These are phyloP conservation scores for Thereva unica DNA, from an alignment of 2,888 invertebrate genomes.

Conservation along the genomic window DNA sequence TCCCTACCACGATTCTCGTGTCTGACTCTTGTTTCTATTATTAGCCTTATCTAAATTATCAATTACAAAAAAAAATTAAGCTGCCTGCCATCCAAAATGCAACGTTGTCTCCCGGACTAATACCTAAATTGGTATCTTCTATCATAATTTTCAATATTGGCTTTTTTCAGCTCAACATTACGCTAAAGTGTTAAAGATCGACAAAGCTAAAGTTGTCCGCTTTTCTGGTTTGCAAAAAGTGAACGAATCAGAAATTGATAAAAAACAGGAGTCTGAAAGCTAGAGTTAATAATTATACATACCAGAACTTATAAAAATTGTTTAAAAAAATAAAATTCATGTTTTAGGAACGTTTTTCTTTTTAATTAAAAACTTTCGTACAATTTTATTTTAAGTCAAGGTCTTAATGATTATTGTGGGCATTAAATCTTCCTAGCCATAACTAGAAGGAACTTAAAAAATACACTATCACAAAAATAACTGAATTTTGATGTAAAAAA, in stretches of 20 bases:
- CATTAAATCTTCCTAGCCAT: slow-evolving; percentile 7
- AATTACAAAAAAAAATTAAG: too few relatives aligned
- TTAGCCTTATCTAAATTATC: too few relatives aligned
- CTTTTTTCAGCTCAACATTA: slow-evolving; percentile 49
- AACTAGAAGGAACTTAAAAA: slow-evolving; percentile 21
- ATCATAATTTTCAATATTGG: neutral
- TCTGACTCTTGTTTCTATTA: too few relatives aligned
- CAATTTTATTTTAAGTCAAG: too few relatives aligned
- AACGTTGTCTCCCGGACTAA: too few relatives aligned
- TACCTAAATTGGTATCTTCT: too few relatives aligned
- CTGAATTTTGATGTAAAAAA: slow-evolving; percentile 1
- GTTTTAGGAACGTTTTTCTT: slow-evolving; percentile 1
- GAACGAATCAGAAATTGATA: slow-evolving; percentile 51
- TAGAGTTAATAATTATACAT: neutral
- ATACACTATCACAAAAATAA: slow-evolving; percentile 17
- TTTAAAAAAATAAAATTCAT: slow-evolving; percentile 5
- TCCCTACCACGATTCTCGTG: too few relatives aligned
- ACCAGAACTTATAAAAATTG: neutral
- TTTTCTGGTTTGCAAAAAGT: slow-evolving; percentile 50
- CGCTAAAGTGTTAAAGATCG: slow-evolving; percentile 50
- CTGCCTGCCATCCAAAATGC: too few relatives aligned
- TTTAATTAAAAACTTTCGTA: neutral
- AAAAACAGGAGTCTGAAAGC: slow-evolving; percentile 7
- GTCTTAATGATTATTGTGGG: too few relatives aligned
- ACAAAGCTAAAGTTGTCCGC: slow-evolving; percentile 55